Percentiles rank a stretch among this genome's conserved stretches.
These are phyloP conservation scores for Oasisia sp. DNA, from an alignment of 2,888 invertebrate genomes.

Conservation along the genomic window DNA sequence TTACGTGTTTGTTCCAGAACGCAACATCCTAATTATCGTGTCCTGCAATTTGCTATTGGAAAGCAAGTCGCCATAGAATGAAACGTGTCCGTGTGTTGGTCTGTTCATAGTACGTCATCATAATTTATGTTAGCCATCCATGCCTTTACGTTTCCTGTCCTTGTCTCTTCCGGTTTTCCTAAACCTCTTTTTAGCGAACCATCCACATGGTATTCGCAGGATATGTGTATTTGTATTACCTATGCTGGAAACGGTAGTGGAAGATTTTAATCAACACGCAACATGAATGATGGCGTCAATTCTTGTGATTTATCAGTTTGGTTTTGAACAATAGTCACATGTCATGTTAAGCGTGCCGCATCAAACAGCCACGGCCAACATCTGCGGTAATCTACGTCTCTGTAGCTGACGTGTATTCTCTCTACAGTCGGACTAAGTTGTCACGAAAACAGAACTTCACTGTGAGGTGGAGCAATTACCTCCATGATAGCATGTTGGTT, in stretches of 20 bases:
- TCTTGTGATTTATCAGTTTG: neutral
- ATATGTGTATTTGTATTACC: neutral
- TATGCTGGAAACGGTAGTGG: neutral
- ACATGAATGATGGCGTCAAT: neutral
- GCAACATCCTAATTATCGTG: neutral
- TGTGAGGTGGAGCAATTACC: neutral
- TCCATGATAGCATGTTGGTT: neutral
- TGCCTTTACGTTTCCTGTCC: too few relatives aligned
- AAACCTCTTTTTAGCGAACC: too few relatives aligned
- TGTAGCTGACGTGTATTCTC: neutral
- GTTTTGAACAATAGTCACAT: neutral
- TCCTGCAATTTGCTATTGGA: too few relatives aligned
- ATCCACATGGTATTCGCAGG: too few relatives aligned
- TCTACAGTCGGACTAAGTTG: neutral
- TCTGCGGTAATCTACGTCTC: neutral
- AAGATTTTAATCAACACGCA: neutral
- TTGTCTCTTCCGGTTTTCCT: too few relatives aligned
- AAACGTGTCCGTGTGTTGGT: too few relatives aligned
- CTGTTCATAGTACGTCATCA: too few relatives aligned
- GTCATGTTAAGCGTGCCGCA: neutral
- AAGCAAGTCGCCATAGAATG: too few relatives aligned
- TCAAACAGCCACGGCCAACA: neutral
- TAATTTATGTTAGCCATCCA: too few relatives aligned
- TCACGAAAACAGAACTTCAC: neutral
- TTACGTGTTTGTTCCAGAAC: neutral